Evolutionary conservation across 2,888 invertebrate species (phyloP).

Genomic region (Chloroclysta siterata): DNA sequence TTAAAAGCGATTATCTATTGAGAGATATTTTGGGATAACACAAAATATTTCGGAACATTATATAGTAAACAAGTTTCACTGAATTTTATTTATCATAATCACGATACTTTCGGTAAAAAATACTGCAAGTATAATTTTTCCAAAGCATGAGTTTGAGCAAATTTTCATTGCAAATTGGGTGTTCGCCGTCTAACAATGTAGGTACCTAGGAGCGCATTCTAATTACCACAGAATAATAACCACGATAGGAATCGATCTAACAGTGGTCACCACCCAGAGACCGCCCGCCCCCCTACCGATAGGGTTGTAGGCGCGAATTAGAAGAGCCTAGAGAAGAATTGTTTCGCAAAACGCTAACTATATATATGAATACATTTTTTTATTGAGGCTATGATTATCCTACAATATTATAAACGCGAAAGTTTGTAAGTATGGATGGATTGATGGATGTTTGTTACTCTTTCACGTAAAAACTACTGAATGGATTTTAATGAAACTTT

Average conservation of each 20-base stretch:
- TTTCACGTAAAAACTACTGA: too few relatives aligned
- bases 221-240: constrained; percentile 81
- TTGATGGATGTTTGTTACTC: too few relatives aligned
- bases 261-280: constrained; percentile 50
- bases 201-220: constrained; percentile 65
- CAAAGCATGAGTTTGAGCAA: not conserved
- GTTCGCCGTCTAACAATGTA: constrained; percentile 13
- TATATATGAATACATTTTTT: not conserved
- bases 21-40: not conserved
- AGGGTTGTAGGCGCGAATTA: constrained; percentile 22
- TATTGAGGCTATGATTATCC: too few relatives aligned
- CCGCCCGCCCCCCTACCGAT: constrained; percentile 39
- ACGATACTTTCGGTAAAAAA: too few relatives aligned
- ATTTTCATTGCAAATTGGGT: constrained; percentile 19
- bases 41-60: not conserved
- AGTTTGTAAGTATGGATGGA: too few relatives aligned
- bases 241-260: constrained; percentile 81
- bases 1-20: too few relatives aligned
- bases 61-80: not conserved
- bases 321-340: constrained; percentile 9
- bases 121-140: not conserved
- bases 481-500: too few relatives aligned
- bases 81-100: too few relatives aligned
- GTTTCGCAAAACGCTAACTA: not conserved
- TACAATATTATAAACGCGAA: not conserved